These are phyloP conservation scores for Stichodactyla mertensii DNA, from an alignment of 64 coral and sea anemone genomes.

Conservation along the genomic window DNA sequence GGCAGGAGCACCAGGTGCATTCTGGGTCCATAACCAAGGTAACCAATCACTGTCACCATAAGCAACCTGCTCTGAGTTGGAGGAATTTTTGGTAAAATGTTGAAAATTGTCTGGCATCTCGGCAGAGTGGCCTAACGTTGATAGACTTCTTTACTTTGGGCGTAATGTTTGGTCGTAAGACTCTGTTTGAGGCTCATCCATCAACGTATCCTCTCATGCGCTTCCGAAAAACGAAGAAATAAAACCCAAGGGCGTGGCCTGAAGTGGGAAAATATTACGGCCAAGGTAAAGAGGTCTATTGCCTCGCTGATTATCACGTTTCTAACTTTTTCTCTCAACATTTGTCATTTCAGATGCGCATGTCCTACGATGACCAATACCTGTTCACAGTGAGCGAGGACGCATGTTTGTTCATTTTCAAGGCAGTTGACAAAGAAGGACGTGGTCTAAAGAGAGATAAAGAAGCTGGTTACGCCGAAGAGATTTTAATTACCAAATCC, in stretches of 20 bases:
- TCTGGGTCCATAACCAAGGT: conserved; percentile 93
- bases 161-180: too few relatives aligned
- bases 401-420: conserved; percentile 90
- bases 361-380: conserved; percentile 98
- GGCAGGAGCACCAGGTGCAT: conserved; percentile 96
- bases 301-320: too few relatives aligned
- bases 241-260: too few relatives aligned
- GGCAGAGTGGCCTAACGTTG: too few relatives aligned
- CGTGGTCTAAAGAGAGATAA: conserved; percentile 95
- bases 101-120: too few relatives aligned
- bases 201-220: too few relatives aligned
- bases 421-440: conserved; percentile 96
- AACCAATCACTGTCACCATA: neutral
- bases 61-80: neutral
- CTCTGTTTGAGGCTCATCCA: too few relatives aligned
- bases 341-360: conserved; percentile 82
- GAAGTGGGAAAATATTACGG: too few relatives aligned
- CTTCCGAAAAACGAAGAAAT: too few relatives aligned
- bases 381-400: conserved; percentile 97
- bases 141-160: too few relatives aligned
- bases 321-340: neutral
- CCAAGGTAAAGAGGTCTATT: too few relatives aligned
- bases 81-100: too few relatives aligned
- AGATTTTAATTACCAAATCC: conserved; percentile 97
- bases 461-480: conserved; percentile 90